Percentiles rank a stretch among this genome's conserved stretches.
phyloP scores from a whole-genome alignment of 2,888 invertebrate genomes.

The Atrina japonica region DNA sequence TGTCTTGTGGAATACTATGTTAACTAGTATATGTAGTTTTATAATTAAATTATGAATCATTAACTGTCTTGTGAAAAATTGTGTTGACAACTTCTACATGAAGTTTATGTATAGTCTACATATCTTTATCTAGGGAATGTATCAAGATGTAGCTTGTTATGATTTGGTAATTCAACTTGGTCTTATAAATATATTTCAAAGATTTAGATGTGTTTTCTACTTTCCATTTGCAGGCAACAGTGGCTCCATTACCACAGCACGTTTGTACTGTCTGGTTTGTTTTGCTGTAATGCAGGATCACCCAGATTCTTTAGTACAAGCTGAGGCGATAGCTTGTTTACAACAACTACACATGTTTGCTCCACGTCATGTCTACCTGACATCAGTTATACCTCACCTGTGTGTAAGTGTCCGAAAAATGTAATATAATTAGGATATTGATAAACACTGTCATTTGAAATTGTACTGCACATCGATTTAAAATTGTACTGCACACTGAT shows the following conservation, averaged over 20 bases:
- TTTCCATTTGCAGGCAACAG: conserved; percentile 85
- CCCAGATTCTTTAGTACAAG: conserved; percentile 91
- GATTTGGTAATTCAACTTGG: no score
- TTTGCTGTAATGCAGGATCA: conserved; percentile 92
- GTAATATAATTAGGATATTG: not conserved
- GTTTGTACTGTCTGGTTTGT: conserved; percentile 93
- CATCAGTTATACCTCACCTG: conserved; percentile 93
- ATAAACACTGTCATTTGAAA: not conserved
- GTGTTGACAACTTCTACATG: no score
- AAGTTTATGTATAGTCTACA: no score
- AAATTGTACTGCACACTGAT: no score
- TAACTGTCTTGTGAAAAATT: no score
- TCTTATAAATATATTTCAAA: no score
- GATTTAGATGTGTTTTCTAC: no score
- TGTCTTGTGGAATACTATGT: no score
- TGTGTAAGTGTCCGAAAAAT: conserved; percentile 90
- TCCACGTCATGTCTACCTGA: conserved; percentile 95
- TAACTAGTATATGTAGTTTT: no score
- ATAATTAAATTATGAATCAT: no score
- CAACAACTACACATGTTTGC: conserved; percentile 99
- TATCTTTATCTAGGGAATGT: not conserved
- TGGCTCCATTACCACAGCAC: conserved; percentile 87
- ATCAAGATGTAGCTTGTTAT: not conserved
- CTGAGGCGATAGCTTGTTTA: conserved; percentile 96
- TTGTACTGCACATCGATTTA: no score